Conservation (phyloP, 2,888 invertebrate species). For the Plagodis pulveraria region DNA sequence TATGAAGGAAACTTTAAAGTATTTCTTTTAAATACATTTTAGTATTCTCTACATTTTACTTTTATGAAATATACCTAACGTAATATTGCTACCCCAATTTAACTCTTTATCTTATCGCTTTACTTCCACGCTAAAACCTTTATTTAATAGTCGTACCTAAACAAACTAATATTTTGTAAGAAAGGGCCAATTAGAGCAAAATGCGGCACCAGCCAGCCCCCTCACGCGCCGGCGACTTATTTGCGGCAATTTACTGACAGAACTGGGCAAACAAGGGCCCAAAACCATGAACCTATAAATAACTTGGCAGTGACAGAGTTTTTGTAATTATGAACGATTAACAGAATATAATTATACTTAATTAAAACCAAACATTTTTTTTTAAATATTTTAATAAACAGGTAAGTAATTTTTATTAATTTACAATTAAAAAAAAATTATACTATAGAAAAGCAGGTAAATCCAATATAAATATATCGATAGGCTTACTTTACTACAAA, state of each 20-base stretch:
- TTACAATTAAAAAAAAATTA: too few relatives aligned
- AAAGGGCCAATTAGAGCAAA: constrained; percentile 41
- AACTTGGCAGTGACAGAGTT: constrained; percentile 11
- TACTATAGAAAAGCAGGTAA: background rate
- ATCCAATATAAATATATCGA: background rate
- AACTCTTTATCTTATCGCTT: constrained; percentile 10
- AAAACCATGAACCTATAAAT: constrained; percentile 25
- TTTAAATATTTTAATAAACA: too few relatives aligned
- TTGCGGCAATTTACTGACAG: constrained; percentile 43
- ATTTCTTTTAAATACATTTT: too few relatives aligned
- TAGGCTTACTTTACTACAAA: too few relatives aligned
- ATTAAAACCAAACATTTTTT: too few relatives aligned
- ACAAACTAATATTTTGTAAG: constrained; percentile 34
- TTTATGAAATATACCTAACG: background rate
- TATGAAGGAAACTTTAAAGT: background rate
- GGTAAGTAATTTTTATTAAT: too few relatives aligned
- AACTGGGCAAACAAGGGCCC: constrained; percentile 43
- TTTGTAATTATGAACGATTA: background rate
- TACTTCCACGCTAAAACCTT: constrained; percentile 13
- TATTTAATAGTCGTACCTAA: constrained; percentile 23
- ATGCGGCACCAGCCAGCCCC: constrained; percentile 31
- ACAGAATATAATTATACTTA: too few relatives aligned
- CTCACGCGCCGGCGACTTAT: constrained; percentile 38
- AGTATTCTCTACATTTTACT: too few relatives aligned
- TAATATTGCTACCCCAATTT: constrained; percentile 4